Evolutionary conservation across 2,888 invertebrate species (phyloP), one percentile per base, ranked within the genome.

Genomic region (Scaptomyza polygonia): DNA sequence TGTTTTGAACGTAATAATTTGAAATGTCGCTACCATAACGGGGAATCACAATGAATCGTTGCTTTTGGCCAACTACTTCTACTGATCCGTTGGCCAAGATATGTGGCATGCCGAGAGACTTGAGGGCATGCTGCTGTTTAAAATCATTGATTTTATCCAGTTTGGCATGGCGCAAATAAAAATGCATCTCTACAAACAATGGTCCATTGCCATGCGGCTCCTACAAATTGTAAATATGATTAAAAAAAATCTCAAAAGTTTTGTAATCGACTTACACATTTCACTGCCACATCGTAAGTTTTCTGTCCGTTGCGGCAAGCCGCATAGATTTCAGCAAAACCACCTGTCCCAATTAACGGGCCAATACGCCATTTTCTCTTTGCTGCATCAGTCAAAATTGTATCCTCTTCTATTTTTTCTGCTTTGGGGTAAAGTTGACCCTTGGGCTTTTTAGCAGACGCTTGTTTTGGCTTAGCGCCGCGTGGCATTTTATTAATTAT

Each of bases 311-410:
- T 16, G 39, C 39, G 39, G 9, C 39, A 39, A 42, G 97, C 97
- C 0, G 96, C 94, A 91, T 98, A 98, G 83, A 98, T 97, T 90
- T 97, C 96, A 0, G 98, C 98, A 91, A 98, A 98, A 11, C 98
- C 98, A 0, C 98, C 98, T 57, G 95, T 93, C 0, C 98, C 98
- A 66, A 98, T 97, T 0, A 97, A 95, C n/a, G 94, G 93, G 0
- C 98, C 98, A 63, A 98, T 93, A 73, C 94, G 94, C 98, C 98
- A 99, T 89, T 95, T 93, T 72, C 95, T 95, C 89, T 97, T 97
- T 11, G 92, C 91, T 30, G 95, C 90, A 91, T 98, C 97, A 40
- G 93, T 93, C 40, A 99, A 92, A 55, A 97, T 92, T 91, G 96
- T 96, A 5, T 97, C 98, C 44, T 89, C 85, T 18, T 81, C 68